Evolutionary conservation across 2,888 invertebrate genomes (phyloP), one percentile per base, ranked within the genome.

Genomic region (Stomorhina lunata): DNA sequence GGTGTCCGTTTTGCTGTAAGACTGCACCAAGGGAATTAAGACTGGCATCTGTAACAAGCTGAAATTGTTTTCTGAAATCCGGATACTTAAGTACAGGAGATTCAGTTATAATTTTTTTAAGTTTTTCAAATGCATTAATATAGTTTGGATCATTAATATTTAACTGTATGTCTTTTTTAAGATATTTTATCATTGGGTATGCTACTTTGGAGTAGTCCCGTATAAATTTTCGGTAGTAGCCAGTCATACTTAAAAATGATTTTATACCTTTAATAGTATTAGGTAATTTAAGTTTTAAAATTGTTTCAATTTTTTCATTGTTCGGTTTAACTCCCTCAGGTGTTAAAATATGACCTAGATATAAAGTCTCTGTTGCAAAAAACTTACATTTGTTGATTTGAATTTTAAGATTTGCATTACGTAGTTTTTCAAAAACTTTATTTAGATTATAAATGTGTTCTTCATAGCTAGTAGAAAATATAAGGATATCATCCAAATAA

Each of bases 301-400:
- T 86, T n/a, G 72, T 75, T 37, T 73, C 27, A 4, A 86, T 76
- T 78, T 86, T 87, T 10, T 72, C 37, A 1, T 86, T 85, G 50
- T 87, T 85, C n/a, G 87, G 87, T 75, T 81, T 85, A 6, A 86
- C 81, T 10, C 84, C 86, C 6, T 88, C 86, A 15, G 81, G 25
- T 32, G 85, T 81, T n/a, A 85, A 37, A 4, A n/a, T n/a, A n/a
- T n/a, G n/a, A n/a, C n/a, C n/a, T n/a, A n/a, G n/a, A n/a, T n/a
- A n/a, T n/a, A n/a, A n/a, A n/a, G n/a, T n/a, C n/a, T n/a, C n/a
- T n/a, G n/a, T n/a, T n/a, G n/a, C n/a, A n/a, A n/a, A n/a, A n/a
- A n/a, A n/a, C n/a, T n/a, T n/a, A n/a, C n/a, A n/a, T n/a, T n/a
- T n/a, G n/a, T n/a, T n/a, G n/a, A 65, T 50, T n/a, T 71, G 68